phyloP scores from a whole-genome alignment of 2,797 vertebrate genomes.

The Lagodon rhomboides region DNA sequence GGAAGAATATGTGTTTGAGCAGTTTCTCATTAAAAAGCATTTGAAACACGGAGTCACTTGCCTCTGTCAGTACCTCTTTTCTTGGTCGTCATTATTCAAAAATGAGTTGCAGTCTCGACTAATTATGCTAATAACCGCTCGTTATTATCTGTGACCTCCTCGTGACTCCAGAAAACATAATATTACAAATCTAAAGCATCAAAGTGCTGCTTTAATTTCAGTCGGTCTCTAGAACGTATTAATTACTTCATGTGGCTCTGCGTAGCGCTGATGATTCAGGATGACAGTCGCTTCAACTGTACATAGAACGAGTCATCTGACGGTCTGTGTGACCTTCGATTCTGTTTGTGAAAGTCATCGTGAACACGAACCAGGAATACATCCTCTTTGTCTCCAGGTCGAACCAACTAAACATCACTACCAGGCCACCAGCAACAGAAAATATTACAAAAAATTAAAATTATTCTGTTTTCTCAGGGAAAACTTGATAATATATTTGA shows the following conservation, averaged over 20 bases:
- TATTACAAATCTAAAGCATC: not conserved
- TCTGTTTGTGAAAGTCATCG: not conserved
- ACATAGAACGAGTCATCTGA: not conserved
- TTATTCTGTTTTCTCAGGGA: too few species aligned
- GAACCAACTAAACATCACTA: not conserved
- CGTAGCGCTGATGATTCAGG: not conserved
- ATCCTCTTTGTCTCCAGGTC: not conserved
- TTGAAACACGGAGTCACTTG: not conserved
- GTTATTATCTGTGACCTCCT: not conserved
- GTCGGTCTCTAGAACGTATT: not conserved
- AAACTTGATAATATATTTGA: too few species aligned
- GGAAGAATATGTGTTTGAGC: not conserved
- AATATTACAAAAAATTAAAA: too few species aligned
- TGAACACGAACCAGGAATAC: not conserved
- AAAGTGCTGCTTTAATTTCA: not conserved
- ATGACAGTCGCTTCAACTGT: not conserved
- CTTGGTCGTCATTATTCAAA: not conserved
- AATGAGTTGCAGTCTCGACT: not conserved
- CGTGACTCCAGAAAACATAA: not conserved
- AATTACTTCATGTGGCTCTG: not conserved
- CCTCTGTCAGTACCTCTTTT: not conserved
- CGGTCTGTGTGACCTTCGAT: not conserved
- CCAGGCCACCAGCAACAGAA: too few species aligned
- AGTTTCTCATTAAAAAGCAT: not conserved
- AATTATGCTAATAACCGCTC: slow-evolving; percentile 8